phyloP scores from a whole-genome alignment of 1,140 invertebrate genomes.

The Scaptomyza hsui region DNA sequence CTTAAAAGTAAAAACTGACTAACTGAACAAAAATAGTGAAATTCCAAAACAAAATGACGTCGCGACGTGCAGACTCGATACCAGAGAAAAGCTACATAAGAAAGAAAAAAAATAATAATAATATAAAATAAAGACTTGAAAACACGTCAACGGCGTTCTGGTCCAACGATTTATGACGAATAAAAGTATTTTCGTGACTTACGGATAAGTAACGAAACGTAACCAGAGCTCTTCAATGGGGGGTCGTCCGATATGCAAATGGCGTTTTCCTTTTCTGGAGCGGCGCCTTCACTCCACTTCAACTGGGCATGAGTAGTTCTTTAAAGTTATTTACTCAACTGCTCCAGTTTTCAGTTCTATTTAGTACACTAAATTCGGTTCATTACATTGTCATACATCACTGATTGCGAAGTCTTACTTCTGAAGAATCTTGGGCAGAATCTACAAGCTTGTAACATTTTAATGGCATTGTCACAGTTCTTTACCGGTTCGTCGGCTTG shows the following conservation, averaged over 20 bases:
- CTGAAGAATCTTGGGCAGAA: constrained; percentile 32
- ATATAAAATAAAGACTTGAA: constrained; percentile 24
- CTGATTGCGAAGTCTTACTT: constrained; percentile 32
- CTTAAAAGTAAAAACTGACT: constrained; percentile 50
- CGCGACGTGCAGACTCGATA: constrained; percentile 43
- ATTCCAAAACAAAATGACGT: constrained; percentile 57
- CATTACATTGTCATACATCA: constrained; percentile 77
- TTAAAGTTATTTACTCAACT: constrained; percentile 52
- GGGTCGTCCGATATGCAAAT: constrained; percentile 37
- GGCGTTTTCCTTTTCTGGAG: constrained; percentile 37
- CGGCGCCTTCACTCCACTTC: constrained; percentile 2
- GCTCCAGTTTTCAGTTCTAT: constrained; percentile 69
- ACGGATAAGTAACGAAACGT: constrained; percentile 34
- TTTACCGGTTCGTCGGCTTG: constrained; percentile 45
- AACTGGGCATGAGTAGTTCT: constrained; percentile 25
- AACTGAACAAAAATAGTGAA: constrained; percentile 66
- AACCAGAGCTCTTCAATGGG: constrained; percentile 28
- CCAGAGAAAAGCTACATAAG: constrained; percentile 45
- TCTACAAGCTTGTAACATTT: constrained; percentile 14
- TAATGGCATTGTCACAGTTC: constrained; percentile 71
- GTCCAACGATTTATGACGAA: constrained; percentile 79
- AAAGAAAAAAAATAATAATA: constrained; percentile 21
- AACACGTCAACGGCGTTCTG: constrained; percentile 73
- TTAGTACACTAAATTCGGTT: constrained; percentile 75
- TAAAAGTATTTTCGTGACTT: constrained; percentile 74